Conservation (phyloP, 2,113 vertebrate species). For the Lagopus leucura region DNA sequence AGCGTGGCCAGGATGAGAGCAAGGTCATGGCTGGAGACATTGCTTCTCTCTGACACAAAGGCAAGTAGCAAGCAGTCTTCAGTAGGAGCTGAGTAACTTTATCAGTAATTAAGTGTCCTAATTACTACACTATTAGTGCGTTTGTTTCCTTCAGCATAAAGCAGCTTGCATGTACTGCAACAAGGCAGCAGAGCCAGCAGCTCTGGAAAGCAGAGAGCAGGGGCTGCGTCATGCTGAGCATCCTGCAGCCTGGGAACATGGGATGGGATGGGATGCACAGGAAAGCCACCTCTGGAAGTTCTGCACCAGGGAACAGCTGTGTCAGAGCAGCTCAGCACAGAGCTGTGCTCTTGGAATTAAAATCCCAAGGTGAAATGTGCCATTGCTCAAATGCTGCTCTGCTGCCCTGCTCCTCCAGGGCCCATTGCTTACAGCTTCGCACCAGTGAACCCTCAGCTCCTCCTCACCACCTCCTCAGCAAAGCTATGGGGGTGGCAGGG, state of each 20-base stretch:
- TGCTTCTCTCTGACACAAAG: background rate
- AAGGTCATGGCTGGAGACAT: background rate
- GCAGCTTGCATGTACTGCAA: background rate
- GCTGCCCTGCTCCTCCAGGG: background rate
- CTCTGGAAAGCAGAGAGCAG: background rate
- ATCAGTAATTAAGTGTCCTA: background rate
- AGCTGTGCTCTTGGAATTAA: rapidly evolving
- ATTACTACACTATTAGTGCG: background rate
- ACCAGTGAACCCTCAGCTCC: background rate
- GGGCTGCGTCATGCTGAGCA: background rate
- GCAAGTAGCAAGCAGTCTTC: background rate
- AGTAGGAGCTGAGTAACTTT: background rate
- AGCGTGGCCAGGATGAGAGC: rapidly evolving
- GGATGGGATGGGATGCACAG: background rate
- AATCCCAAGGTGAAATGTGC: background rate
- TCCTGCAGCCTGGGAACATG: background rate
- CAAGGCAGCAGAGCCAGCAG: background rate
- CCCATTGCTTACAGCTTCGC: background rate
- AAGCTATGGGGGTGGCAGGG: background rate
- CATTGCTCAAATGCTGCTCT: background rate
- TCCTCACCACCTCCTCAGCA: background rate
- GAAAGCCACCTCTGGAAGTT: background rate
- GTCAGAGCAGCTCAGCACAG: background rate
- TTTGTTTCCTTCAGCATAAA: background rate
- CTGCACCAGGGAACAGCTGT: too few species aligned